Evolutionary conservation across 2,888 invertebrate genomes (phyloP), one percentile per base, ranked within the genome.

Genomic region (Timandra comae): DNA sequence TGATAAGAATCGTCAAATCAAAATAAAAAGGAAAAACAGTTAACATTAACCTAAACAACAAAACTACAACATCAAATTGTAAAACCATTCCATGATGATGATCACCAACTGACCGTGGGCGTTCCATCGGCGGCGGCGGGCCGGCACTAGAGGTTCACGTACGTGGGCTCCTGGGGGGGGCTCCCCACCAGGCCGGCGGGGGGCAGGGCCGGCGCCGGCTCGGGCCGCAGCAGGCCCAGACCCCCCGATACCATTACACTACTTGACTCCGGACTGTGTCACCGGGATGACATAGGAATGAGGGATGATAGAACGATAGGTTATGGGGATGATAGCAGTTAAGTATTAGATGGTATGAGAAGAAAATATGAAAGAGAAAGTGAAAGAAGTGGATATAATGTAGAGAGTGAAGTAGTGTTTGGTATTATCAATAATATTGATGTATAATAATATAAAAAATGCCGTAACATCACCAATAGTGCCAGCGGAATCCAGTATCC

Each of bases 71-170:
- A 35, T 35, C 28, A 26, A 35, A 12, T 19, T 21, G 8, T 28
- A 24, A 38, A 30, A 40, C 34, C 44, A 48, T 49, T 41, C 42
- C 47, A 46, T 49, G 24, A 42, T 41, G 38, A 21, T 27, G 46
- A 41, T 45, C 49, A 33, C 35, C 51, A 60, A 81, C 80, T 78
- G 76, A 80, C 81, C 81, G 79, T 79, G 55, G 57, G 49, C 47
- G 52, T 47, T 52, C 57, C 56, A 46, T 63, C 75, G 79, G 77
- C 78, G 79, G 73, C 75, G 70, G 63, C 57, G 60, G 74, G 78
- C 81, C 80, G 79, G 84, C 89, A 90, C 92, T 93, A 93, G 89
- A 95, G 94, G 91, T 95, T 95, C 85, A 95, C 96, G 89, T 96
- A 96, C 63, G 96, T 95, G 58, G 95, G 95, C 87, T 95, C 94